A percentile compares a stretch with the other conserved stretches of the same genome.
phyloP scores from a whole-genome alignment of 2,888 invertebrate genomes.

The Drosophila trichaetosa region DNA sequence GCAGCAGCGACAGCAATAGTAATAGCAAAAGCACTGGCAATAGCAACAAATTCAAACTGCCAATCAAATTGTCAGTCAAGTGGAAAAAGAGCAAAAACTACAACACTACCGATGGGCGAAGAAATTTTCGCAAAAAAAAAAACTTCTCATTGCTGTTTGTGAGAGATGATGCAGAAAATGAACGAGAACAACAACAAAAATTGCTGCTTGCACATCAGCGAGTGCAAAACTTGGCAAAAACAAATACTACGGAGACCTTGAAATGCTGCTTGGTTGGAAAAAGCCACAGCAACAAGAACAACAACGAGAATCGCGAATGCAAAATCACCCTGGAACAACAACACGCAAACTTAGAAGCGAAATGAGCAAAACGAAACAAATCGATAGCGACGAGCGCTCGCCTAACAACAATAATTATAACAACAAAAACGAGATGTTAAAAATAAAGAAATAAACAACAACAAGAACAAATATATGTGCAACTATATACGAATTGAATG shows the following conservation, averaged over 20 bases:
- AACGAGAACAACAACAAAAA: slow-evolving; percentile 49
- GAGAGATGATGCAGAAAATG: slow-evolving; percentile 75
- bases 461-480: slow-evolving; percentile 41
- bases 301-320: slow-evolving; percentile 57
- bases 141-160: slow-evolving; percentile 66
- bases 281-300: slow-evolving; percentile 43
- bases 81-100: slow-evolving; percentile 79
- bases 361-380: slow-evolving; percentile 71
- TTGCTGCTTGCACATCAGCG: slow-evolving; percentile 51
- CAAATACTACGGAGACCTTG: slow-evolving; percentile 76
- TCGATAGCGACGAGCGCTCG: slow-evolving; percentile 43
- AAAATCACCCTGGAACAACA: slow-evolving; percentile 80
- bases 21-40: slow-evolving; percentile 39
- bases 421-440: slow-evolving; percentile 46
- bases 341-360: slow-evolving; percentile 75
- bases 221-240: slow-evolving; percentile 77
- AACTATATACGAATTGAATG: slow-evolving; percentile 34
- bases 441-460: slow-evolving; percentile 62
- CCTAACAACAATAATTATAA: slow-evolving; percentile 51
- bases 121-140: slow-evolving; percentile 67
- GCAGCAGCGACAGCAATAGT: slow-evolving; percentile 27
- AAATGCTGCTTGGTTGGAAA: slow-evolving; percentile 70
- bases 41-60: slow-evolving; percentile 72
- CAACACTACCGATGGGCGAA: slow-evolving; percentile 65
- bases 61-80: slow-evolving; percentile 79